Percentiles rank a stretch among this genome's conserved stretches.
phyloP scores from a whole-genome alignment of 2,113 vertebrate genomes.

The Silurus asotus region DNA sequence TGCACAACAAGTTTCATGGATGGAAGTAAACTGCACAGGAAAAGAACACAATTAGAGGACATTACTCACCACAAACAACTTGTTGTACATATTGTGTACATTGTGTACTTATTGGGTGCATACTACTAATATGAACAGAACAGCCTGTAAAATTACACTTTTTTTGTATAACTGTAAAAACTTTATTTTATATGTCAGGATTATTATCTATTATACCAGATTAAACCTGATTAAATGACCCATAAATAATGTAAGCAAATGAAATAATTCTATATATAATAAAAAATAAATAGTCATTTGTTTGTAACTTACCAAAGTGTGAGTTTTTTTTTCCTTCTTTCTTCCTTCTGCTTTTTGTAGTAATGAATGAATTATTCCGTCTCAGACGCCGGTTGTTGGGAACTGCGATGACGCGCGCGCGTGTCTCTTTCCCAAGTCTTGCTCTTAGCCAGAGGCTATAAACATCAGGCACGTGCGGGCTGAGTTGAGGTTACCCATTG shows the following conservation, averaged over 20 bases:
- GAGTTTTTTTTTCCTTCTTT: not conserved
- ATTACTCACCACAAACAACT: slow-evolving; percentile 40
- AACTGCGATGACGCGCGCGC: slow-evolving; percentile 18
- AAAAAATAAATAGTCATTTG: not conserved
- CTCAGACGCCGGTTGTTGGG: not conserved
- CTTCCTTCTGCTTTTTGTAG: not conserved
- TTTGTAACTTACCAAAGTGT: slow-evolving; percentile 19
- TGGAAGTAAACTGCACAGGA: slow-evolving; percentile 50
- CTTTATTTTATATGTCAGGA: not conserved
- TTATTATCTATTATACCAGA: not conserved
- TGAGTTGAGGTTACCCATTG: slow-evolving; percentile 29
- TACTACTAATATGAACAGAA: not conserved
- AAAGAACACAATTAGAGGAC: slow-evolving; percentile 53
- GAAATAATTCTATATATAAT: not conserved
- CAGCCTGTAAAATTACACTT: not conserved
- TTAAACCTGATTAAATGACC: not conserved
- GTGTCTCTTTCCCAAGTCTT: not conserved
- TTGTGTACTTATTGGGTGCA: not conserved
- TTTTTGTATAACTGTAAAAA: not conserved
- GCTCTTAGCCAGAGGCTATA: slow-evolving; percentile 32
- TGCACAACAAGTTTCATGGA: slow-evolving; percentile 19
- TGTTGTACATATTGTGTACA: not conserved
- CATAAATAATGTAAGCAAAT: not conserved
- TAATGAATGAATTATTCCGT: slow-evolving; percentile 19
- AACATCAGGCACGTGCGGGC: slow-evolving; percentile 43